A percentile compares a stretch with the other conserved stretches of the same genome.
Evolutionary conservation across 2,113 vertebrate species (phyloP).

Genomic region (Hepsetus odoe): DNA sequence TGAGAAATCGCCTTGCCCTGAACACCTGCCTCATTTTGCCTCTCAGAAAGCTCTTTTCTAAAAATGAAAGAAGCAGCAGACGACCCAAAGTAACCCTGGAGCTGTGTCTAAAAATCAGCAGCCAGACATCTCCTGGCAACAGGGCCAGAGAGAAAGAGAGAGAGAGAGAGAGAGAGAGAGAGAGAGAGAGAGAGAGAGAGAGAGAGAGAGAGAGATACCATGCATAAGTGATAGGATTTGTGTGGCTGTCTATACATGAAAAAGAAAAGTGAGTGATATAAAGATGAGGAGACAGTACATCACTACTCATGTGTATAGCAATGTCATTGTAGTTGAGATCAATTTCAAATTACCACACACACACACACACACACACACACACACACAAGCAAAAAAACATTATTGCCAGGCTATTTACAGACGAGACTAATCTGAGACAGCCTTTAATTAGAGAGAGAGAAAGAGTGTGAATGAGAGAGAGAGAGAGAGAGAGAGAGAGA

Average conservation of each 20-base stretch:
- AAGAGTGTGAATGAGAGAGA: slow-evolving; percentile 54
- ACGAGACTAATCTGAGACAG: slow-evolving; percentile 56
- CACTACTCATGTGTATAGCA: background rate
- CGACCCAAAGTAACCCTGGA: slow-evolving; percentile 30
- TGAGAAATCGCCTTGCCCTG: slow-evolving; percentile 22
- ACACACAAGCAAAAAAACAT: slow-evolving; percentile 27
- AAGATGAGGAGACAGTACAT: slow-evolving; percentile 17
- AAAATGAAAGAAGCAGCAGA: slow-evolving; percentile 23
- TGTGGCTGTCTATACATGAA: background rate
- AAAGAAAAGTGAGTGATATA: slow-evolving; percentile 12
- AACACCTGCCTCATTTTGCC: slow-evolving; percentile 44
- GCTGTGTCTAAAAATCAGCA: slow-evolving; percentile 7
- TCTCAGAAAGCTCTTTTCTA: slow-evolving; percentile 38
- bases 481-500: background rate
- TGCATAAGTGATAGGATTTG: slow-evolving; percentile 2
- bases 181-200: background rate
- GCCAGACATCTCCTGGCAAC: slow-evolving; percentile 1
- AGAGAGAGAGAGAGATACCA: background rate
- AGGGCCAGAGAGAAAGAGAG: background rate
- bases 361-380: background rate
- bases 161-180: background rate
- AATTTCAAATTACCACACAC: slow-evolving; percentile 53
- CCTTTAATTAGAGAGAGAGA: too few species aligned
- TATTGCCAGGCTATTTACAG: slow-evolving; percentile 58
- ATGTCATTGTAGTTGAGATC: slow-evolving; percentile 20